Conservation (phyloP, 2,797 vertebrate genomes). For the Megalops cyprinoides region DNA sequence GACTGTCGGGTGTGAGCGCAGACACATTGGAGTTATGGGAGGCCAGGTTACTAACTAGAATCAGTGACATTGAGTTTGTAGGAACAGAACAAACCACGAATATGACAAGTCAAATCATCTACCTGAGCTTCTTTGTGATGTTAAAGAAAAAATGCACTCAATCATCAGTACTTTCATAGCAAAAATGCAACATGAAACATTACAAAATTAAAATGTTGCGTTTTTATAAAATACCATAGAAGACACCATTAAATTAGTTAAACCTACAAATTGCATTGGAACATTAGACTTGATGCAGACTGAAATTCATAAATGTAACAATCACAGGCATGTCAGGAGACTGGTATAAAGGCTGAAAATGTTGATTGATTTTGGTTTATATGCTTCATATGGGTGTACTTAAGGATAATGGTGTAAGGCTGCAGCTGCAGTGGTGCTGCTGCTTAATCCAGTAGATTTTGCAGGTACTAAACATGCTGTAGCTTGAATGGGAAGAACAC, state of each 20-base stretch:
- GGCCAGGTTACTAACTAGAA: neutral
- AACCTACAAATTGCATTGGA: neutral
- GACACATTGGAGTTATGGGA: neutral
- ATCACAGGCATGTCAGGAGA: too few species aligned
- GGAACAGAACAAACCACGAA: neutral
- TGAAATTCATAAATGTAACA: neutral
- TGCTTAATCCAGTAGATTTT: neutral
- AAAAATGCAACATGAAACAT: too few species aligned
- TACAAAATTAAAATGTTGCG: too few species aligned
- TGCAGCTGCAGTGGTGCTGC: neutral
- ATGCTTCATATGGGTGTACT: neutral
- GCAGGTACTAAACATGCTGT: too few species aligned
- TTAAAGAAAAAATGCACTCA: neutral
- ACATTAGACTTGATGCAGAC: neutral
- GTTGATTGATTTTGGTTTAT: neutral
- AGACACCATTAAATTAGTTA: too few species aligned
- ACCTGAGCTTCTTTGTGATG: neutral
- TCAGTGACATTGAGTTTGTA: neutral
- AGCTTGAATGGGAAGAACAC: too few species aligned
- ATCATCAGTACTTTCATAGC: neutral
- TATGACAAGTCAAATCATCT: neutral
- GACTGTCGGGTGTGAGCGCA: neutral
- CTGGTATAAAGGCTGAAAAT: neutral
- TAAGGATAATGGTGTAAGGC: neutral
- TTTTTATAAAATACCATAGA: too few species aligned